Conservation (phyloP, 2,797 vertebrate genomes). For the Paratrypauchen microcephalus region DNA sequence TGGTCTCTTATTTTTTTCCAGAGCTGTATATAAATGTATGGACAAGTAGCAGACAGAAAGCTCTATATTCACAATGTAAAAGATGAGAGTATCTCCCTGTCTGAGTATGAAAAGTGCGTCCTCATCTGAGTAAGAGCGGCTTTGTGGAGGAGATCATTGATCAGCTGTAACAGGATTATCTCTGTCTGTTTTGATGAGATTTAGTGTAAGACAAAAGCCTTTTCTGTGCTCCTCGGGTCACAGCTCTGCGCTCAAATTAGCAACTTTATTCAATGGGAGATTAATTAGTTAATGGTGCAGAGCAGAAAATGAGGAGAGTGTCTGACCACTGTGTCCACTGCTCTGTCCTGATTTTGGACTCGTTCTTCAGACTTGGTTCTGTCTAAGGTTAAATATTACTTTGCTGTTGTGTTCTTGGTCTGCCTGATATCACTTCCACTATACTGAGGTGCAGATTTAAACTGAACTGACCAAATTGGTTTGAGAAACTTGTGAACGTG, state of each 20-base stretch:
- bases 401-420: no score
- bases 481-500: no score
- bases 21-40: neutral
- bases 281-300: conserved; percentile 15
- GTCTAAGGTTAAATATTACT: no score
- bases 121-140: neutral
- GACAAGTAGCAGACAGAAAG: neutral
- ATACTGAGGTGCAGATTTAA: no score
- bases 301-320: neutral
- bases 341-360: neutral
- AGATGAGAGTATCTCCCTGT: neutral
- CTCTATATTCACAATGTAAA: neutral
- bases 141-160: conserved; percentile 8
- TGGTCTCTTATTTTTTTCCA: no score
- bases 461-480: no score
- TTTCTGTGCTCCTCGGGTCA: neutral
- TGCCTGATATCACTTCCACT: no score
- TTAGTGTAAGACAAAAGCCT: conserved; percentile 7
- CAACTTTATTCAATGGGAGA: conserved; percentile 9
- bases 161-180: conserved; percentile 16
- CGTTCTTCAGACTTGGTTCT: neutral
- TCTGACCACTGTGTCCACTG: neutral
- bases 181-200: conserved; percentile 18
- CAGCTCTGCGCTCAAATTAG: neutral
- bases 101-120: neutral